Base-by-base conservation (phyloP, 1,140 invertebrate genomes). In the Camponotus pennsylvanicus region DNA sequence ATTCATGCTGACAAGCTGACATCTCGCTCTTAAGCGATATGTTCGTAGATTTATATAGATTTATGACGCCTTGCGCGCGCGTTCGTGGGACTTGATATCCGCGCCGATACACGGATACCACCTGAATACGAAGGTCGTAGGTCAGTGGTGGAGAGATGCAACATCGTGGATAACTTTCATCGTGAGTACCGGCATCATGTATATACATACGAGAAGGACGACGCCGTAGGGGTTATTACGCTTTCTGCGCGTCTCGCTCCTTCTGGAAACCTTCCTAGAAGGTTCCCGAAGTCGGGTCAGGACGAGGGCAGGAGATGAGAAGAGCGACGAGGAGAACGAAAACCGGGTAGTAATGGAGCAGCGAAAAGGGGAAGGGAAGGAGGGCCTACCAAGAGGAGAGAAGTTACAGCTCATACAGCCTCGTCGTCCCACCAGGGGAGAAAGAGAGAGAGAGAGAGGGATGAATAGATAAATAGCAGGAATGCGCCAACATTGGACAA, bases 151-250 rank as follows among this genome's bases (percentile, higher is more conserved):
- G 66, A 83, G 76, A 84, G 86, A 89, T 86, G 61, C 79, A 73
- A 73, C 67, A n/a, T 73, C 67, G 77, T 78, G 87, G 73, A 90
- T 89, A 90, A 89, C 83, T 83, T 86, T 87, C 86, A 88, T 71
- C 86, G 85, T 85, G 83, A 89, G 85, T 84, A 75, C 88, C 83
- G 57, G 85, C 82, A 57, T 63, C 40, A 84, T 79, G 75, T 79
- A 82, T 52, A 13, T 86, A 82, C 55, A n/a, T 55, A 49, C 55
- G 42, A 78, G 45, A 45, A 73, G 61, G 57, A 86, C 21, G 86
- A 83, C 86, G 77, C 86, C 84, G 79, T 85, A 79, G 84, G 86
- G 86, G 89, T 91, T 90, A 91, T 90, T 89, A 82, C 90, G 73
- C 73, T 79, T 88, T 89, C 59, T 64, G 63, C 69, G 42, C 42